Evolutionary conservation across 2,888 invertebrate species (phyloP).

Genomic region (Latrodectus elegans): DNA sequence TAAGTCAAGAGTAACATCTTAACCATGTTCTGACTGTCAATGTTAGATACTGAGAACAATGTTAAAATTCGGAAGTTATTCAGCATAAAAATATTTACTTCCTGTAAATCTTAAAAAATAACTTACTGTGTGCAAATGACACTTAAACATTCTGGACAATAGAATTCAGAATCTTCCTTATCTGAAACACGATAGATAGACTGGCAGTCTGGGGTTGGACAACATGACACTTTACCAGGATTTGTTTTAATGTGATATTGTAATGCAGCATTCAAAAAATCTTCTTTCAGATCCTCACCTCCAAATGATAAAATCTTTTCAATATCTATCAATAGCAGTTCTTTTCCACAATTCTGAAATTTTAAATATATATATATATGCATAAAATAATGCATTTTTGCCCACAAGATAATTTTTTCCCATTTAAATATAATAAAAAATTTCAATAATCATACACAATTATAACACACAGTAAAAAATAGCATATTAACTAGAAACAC

Average conservation of each 20-base stretch:
- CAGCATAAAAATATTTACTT: background rate
- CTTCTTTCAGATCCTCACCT: constrained; percentile 15
- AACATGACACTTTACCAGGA: constrained; percentile 31
- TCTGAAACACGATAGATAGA: constrained; percentile 33
- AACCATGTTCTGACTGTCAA: no score
- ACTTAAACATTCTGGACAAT: constrained; percentile 39
- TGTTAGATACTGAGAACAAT: no score
- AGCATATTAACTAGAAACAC: no score
- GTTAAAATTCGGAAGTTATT: no score
- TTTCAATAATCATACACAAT: no score
- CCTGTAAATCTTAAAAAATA: background rate
- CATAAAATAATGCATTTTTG: no score
- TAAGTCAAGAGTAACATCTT: no score
- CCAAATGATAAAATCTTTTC: constrained; percentile 39
- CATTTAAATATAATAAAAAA: no score
- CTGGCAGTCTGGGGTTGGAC: constrained; percentile 57
- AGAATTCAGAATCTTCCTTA: background rate
- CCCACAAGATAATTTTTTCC: no score
- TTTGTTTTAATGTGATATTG: constrained; percentile 42
- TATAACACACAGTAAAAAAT: no score
- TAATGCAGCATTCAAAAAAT: constrained; percentile 40
- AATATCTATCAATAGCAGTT: constrained; percentile 41
- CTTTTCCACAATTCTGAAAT: constrained; percentile 47
- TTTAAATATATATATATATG: background rate
- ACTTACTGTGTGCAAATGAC: constrained; percentile 46